These are phyloP conservation scores for Zeus faber DNA, from an alignment of 2,113 vertebrate genomes.

Conservation along the genomic window DNA sequence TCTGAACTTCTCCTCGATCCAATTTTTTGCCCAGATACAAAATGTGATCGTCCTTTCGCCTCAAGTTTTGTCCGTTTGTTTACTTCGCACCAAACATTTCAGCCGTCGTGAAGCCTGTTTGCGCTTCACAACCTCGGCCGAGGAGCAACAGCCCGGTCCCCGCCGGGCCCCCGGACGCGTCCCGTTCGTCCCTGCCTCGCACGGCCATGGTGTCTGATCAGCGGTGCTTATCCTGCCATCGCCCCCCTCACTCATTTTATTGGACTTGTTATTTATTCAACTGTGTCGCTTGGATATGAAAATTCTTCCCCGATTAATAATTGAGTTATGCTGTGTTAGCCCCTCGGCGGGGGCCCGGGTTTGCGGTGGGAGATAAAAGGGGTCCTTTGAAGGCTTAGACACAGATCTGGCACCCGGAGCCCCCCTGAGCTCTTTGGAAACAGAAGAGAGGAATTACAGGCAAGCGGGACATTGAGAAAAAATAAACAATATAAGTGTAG, in stretches of 20 bases:
- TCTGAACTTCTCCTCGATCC: no score
- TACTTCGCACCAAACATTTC: no score
- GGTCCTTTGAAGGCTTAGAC: constrained; percentile 66
- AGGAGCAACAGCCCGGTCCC: neutral
- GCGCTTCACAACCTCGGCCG: constrained; percentile 4
- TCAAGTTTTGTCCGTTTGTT: no score
- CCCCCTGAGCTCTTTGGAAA: constrained; percentile 71
- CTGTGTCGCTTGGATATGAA: constrained; percentile 32
- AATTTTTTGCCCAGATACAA: no score
- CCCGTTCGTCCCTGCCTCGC: neutral
- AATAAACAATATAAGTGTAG: constrained; percentile 62
- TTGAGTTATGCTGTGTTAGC: constrained; percentile 57
- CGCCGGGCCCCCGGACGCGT: neutral
- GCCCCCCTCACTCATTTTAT: constrained; percentile 42
- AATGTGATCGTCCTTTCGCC: no score
- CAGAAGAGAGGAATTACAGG: constrained; percentile 70
- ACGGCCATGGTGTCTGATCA: constrained; percentile 32
- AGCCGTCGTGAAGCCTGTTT: no score
- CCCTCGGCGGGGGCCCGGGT: constrained; percentile 54
- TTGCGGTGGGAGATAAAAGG: constrained; percentile 56
- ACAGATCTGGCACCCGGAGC: constrained; percentile 63
- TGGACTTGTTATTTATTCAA: constrained; percentile 56
- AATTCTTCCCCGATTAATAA: constrained; percentile 65
- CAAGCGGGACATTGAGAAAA: constrained; percentile 55
- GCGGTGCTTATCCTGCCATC: constrained; percentile 48